Conservation (phyloP, 2,113 vertebrate species). For the Oceanodroma tethys region DNA sequence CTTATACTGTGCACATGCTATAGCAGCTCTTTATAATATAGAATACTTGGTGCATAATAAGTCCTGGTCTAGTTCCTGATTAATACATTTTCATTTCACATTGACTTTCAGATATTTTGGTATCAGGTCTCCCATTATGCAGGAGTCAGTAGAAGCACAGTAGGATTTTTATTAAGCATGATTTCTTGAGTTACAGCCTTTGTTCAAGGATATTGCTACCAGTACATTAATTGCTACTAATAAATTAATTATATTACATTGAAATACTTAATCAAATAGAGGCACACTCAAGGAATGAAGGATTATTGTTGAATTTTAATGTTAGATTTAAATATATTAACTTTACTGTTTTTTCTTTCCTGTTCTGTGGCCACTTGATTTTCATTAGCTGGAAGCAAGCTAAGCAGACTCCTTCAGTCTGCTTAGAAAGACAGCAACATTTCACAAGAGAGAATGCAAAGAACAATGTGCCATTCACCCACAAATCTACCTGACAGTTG, state of each 20-base stretch:
- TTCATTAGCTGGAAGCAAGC: constrained; percentile 54
- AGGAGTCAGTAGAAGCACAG: neutral
- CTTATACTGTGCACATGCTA: neutral
- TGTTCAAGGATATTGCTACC: constrained; percentile 36
- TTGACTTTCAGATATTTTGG: neutral
- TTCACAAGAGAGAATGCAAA: constrained; percentile 38
- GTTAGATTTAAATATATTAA: constrained; percentile 48
- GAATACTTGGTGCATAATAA: neutral
- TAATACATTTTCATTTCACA: neutral
- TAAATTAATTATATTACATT: constrained; percentile 59
- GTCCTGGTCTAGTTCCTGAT: neutral
- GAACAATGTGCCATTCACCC: constrained; percentile 36
- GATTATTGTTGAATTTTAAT: constrained; percentile 62
- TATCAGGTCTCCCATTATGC: neutral
- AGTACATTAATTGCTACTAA: constrained; percentile 18
- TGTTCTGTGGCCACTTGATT: constrained; percentile 57
- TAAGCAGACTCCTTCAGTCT: constrained; percentile 28
- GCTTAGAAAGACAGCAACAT: constrained; percentile 49
- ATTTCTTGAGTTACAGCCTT: neutral
- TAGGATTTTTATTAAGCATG: neutral
- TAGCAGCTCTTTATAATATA: neutral
- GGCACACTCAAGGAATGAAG: constrained; percentile 3
- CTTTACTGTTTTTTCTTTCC: constrained; percentile 33
- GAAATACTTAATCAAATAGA: constrained; percentile 52
- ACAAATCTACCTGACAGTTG: constrained; percentile 48